These are phyloP conservation scores for Plecturocebus donacophilus DNA, from an alignment of 2,113 vertebrate species.

Conservation along the genomic window DNA sequence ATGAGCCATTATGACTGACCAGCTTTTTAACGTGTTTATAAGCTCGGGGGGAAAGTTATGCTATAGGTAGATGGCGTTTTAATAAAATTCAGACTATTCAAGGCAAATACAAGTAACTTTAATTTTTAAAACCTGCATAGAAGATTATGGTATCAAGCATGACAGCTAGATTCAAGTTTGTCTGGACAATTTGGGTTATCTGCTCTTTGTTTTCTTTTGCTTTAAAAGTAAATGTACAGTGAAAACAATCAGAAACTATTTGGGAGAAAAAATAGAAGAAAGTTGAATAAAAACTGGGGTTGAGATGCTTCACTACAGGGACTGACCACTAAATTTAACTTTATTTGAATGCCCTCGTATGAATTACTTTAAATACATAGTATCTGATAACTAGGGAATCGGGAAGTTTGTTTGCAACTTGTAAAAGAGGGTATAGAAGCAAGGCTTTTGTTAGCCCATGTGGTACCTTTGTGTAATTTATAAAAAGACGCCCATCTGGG, in stretches of 20 bases:
- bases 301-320: background rate
- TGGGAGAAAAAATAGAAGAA: background rate
- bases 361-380: background rate
- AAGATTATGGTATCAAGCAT: background rate
- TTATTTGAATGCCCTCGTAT: background rate
- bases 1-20: no score
- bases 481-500: background rate
- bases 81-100: constrained; percentile 51
- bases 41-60: constrained; percentile 11
- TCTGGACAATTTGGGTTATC: background rate
- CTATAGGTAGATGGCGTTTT: constrained; percentile 38
- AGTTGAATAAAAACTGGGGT: background rate
- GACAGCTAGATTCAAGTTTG: background rate
- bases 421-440: background rate
- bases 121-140: constrained; percentile 38
- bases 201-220: constrained; percentile 5
- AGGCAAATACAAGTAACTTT: constrained; percentile 28
- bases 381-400: background rate
- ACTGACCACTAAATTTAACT: background rate
- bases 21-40: background rate
- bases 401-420: background rate
- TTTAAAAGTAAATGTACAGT: background rate
- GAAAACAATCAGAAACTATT: background rate
- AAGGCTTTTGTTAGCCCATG: background rate
- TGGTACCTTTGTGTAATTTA: background rate